Base-by-base conservation (phyloP, 2,113 vertebrate species). In the Triplophysa dalaica region DNA sequence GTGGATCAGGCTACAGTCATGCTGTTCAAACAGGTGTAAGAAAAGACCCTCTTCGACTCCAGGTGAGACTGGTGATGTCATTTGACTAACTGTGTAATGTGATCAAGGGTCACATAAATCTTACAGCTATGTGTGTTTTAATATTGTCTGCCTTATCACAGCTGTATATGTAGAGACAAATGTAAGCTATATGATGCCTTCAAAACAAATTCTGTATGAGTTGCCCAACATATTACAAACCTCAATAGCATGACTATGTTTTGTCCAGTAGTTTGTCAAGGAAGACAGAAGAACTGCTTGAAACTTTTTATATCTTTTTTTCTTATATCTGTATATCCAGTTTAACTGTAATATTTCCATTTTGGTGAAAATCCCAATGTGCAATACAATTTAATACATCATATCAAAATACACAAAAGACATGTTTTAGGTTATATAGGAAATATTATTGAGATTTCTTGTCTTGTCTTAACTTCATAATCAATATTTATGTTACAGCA, bases 1-100 rank as follows among this genome's bases (percentile, higher is more conserved):
- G 50, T 65, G 67, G 81, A 82, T 78, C 68, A 66, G 52, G 26
- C 66, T 72, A 70, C 45, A 74, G 41, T 67, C 70, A 45, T 68
- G 29, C 64, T 68, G 76, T 19, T 29, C 41, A 17, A n/a, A 16
- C 41, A 48, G 43, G 19, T 33, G 43, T 72, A 54, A 54, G 33
- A 43, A 58, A 67, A 63, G 12, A 69, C 38, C 6, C 33, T 16
- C 60, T 24, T 24, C 43, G 54, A 67, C 26, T 63, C 60, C 24
- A 33, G 41, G 17, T 10, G 14, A 48, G 72, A 75, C 72, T 26
- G 72, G 58, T 62, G 4, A 62, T 48, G 8, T 48, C 52, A 72
- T 58, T 21, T 70, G 68, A 70, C 10, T 29, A 17, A 70, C n/a
- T 33, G 48, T 33, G 48, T n/a, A 8, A 54, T 54, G 33, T 24